A percentile compares a stretch with the other conserved stretches of the same genome.
Evolutionary conservation across 2,113 vertebrate species (phyloP).

Genomic region (Condylura cristata): DNA sequence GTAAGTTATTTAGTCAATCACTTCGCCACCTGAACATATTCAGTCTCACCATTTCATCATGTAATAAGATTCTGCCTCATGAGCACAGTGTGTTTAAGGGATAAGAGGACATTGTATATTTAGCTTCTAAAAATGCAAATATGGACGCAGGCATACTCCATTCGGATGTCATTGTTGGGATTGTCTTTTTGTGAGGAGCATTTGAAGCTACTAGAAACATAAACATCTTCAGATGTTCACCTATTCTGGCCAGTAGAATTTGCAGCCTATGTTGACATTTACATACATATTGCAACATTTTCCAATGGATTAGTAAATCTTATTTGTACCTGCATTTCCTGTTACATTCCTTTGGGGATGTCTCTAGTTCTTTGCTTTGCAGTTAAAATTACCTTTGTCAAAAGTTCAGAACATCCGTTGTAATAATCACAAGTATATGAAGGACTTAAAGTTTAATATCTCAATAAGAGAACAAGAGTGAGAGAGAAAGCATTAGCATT

Average conservation of each 20-base stretch:
- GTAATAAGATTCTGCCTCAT: neutral
- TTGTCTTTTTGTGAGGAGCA: neutral
- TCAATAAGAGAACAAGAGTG: neutral
- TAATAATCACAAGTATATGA: neutral
- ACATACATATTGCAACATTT: constrained; percentile 4
- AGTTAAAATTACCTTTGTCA: constrained; percentile 7
- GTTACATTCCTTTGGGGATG: neutral
- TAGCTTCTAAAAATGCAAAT: neutral
- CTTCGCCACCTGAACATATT: neutral
- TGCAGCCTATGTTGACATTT: constrained; percentile 35
- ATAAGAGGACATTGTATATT: neutral
- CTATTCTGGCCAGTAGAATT: neutral
- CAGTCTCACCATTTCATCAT: neutral
- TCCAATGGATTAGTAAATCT: neutral
- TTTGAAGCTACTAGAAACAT: neutral
- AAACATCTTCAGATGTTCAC: neutral
- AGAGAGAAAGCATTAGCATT: neutral
- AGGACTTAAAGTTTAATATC: constrained; percentile 28
- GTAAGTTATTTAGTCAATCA: neutral
- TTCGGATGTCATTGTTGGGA: neutral
- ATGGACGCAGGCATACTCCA: neutral
- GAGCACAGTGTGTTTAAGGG: neutral
- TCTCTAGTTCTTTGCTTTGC: neutral
- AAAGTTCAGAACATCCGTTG: neutral
- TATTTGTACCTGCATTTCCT: constrained; percentile 10